A percentile compares a stretch with the other conserved stretches of the same genome.
These are phyloP conservation scores for human DNA, from an alignment of 2,113 vertebrate species.

Conservation along the genomic window DNA sequence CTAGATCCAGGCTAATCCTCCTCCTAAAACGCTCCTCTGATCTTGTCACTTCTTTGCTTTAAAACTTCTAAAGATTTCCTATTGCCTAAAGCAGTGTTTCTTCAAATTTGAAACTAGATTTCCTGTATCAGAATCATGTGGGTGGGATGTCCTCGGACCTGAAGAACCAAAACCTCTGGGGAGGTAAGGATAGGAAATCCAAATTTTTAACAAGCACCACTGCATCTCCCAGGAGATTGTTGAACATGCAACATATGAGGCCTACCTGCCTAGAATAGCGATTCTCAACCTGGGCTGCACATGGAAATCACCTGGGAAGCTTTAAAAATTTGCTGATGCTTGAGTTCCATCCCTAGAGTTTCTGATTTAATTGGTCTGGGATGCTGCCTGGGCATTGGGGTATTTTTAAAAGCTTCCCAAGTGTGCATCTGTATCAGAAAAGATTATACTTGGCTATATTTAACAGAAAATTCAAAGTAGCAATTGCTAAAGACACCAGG, in stretches of 20 bases:
- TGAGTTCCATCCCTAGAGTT: conserved; percentile 13
- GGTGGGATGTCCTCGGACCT: not conserved
- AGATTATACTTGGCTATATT: conserved; percentile 17
- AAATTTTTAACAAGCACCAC: not conserved
- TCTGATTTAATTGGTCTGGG: conserved; percentile 12
- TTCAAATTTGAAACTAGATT: not conserved
- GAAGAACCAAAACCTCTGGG: conserved; percentile 5
- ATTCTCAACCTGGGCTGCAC: not conserved
- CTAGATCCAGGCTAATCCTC: conserved; percentile 3
- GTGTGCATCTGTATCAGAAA: conserved; percentile 38
- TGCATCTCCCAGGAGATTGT: not conserved
- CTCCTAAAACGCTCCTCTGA: conserved; percentile 28
- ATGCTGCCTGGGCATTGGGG: not conserved
- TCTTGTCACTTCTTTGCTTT: conserved; percentile 32
- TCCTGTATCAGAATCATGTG: conserved; percentile 18
- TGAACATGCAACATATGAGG: conserved; percentile 9
- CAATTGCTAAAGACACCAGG: not conserved
- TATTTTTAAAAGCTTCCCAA: conserved; percentile 40
- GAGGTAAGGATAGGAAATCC: not conserved
- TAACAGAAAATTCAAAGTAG: conserved; percentile 26
- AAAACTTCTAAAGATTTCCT: conserved; percentile 18
- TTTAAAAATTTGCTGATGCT: conserved; percentile 17
- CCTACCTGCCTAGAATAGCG: not conserved
- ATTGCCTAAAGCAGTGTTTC: conserved; percentile 25
- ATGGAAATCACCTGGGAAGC: not conserved